Evolutionary conservation across 2,888 invertebrate species (phyloP).

Genomic region (Ophonus ardosiacus): DNA sequence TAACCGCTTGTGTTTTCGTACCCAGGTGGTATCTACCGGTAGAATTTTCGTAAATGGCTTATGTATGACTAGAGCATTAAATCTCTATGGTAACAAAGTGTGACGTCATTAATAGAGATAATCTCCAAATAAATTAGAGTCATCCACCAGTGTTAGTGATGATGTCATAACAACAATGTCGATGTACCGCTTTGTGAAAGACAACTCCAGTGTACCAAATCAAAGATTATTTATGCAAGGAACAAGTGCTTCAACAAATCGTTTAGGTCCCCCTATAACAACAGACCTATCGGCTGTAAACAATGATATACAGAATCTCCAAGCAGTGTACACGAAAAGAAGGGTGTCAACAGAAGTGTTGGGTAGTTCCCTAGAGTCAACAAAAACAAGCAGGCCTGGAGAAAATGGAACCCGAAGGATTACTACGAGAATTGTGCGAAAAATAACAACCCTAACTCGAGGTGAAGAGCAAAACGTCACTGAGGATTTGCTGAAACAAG

Average conservation of each 20-base stretch:
- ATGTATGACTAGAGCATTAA: too few relatives aligned
- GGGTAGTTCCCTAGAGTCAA: constrained; percentile 90
- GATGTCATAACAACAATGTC: constrained; percentile 37
- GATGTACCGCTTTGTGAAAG: constrained; percentile 90
- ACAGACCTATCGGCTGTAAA: constrained; percentile 71
- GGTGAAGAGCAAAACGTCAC: constrained; percentile 88
- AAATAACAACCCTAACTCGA: constrained; percentile 91
- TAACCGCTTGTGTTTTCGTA: too few relatives aligned
- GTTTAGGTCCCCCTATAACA: constrained; percentile 72
- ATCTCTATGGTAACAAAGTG: too few relatives aligned
- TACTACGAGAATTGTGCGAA: constrained; percentile 90
- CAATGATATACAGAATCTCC: constrained; percentile 78
- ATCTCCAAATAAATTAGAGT: not conserved
- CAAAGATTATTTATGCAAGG: constrained; percentile 88
- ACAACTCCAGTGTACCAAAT: constrained; percentile 76
- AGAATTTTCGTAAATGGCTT: too few relatives aligned
- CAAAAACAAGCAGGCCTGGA: constrained; percentile 88
- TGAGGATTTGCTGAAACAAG: constrained; percentile 83
- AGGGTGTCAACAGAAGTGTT: constrained; percentile 90
- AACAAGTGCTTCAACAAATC: constrained; percentile 74
- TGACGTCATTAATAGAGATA: too few relatives aligned
- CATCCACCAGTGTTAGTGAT: not conserved
- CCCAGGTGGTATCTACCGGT: too few relatives aligned
- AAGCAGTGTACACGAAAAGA: constrained; percentile 89
- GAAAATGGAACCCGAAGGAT: constrained; percentile 89